Evolutionary conservation across 2,797 vertebrate species (phyloP), one percentile per base, ranked within the genome.

Genomic region (Limnodromus scolopaceus): DNA sequence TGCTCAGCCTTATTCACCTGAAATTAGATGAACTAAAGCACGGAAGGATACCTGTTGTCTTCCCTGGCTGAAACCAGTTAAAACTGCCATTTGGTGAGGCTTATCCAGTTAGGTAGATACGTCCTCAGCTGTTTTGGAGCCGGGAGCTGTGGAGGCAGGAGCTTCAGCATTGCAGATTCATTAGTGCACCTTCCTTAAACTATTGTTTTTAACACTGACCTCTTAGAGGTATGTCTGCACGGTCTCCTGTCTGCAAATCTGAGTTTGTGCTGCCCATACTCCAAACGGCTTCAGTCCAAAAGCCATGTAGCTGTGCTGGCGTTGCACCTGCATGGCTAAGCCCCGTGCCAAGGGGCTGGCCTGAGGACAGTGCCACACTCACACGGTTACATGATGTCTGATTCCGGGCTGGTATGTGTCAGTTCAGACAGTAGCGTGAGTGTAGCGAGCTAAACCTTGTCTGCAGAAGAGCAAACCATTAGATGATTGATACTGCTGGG

Each of bases 341-440:
- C 51, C n/a, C 28, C 53, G n/a, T 14, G 75, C 49, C 11, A 27
- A 28, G 64, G 25, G 63, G 30, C 58, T 83, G 60, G 25, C 53
- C 45, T 68, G 49, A 55, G 66, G 63, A n/a, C 63, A 28, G 27
- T 41, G 78, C 57, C 45, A 36, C 20, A 0, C 45, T 87, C 32
- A 3, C 1, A 0, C 18, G 24, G 22, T 39, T 53, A 20, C 16
- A 3, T 1, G 7, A n/a, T 49, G 43, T 20, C 32, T 68, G 43
- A 6, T 32, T 61, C 13, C 13, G 61, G 48, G 34, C 65, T 89
- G 64, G 11, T 23, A 22, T 18, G 6, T 18, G 51, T 11, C 65
- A 55, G 39, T 70, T 22, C 53, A 46, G 58, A n/a, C 23, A 68
- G 54, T 3, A 32, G 68, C 51, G 22, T 36, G 41, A 53, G 36